phyloP scores from a whole-genome alignment of 2,113 vertebrate genomes.

The Nibea coibor region DNA sequence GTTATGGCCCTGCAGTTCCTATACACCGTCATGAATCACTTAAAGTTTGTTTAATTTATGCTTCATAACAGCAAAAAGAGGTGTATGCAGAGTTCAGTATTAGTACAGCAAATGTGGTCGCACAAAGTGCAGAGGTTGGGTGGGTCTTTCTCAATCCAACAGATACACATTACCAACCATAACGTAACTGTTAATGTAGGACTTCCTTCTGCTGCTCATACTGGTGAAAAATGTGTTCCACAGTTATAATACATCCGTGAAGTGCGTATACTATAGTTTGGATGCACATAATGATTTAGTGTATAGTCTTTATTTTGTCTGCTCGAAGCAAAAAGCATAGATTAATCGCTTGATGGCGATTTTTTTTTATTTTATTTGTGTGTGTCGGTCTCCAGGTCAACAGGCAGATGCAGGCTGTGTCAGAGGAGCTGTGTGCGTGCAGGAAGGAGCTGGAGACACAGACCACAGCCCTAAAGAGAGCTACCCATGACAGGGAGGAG shows the following conservation, averaged over 20 bases:
- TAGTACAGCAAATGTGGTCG: slow-evolving; percentile 14
- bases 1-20: slow-evolving; percentile 31
- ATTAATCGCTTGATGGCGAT: not conserved
- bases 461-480: slow-evolving; percentile 71
- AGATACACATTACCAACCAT: slow-evolving; percentile 19
- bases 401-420: slow-evolving; percentile 75
- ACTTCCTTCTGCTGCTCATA: not conserved
- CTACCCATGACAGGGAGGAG: slow-evolving; percentile 77
- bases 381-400: slow-evolving; percentile 72
- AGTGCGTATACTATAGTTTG: slow-evolving; percentile 1
- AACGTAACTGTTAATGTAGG: not conserved
- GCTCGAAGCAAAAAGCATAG: not conserved
- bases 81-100: slow-evolving; percentile 28
- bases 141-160: slow-evolving; percentile 19
- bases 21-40: slow-evolving; percentile 24
- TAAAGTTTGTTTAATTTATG: slow-evolving; percentile 46
- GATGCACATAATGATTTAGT: not conserved
- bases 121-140: not conserved
- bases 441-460: slow-evolving; percentile 82
- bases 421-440: slow-evolving; percentile 78
- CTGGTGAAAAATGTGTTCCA: slow-evolving; percentile 6
- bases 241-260: not conserved
- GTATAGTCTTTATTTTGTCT: not conserved
- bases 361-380: not conserved
- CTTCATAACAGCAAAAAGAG: slow-evolving; percentile 22